A percentile compares a stretch with the other conserved stretches of the same genome.
Conservation (phyloP, 2,888 invertebrate genomes). For the Bedellia somnulentella region DNA sequence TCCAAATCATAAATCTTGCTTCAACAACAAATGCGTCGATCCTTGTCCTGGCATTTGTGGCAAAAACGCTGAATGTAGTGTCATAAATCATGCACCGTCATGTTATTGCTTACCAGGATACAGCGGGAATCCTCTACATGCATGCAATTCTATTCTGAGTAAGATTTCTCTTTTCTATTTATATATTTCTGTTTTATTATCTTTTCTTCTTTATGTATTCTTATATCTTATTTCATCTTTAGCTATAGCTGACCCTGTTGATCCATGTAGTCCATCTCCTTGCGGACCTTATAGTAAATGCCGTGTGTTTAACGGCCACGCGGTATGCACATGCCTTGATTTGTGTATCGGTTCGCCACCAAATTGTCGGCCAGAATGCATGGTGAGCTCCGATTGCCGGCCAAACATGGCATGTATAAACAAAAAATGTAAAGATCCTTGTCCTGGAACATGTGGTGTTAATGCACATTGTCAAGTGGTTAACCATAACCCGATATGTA, state of each 20-base stretch:
- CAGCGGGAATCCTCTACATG: conserved; percentile 70
- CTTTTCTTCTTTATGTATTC: conserved; percentile 26
- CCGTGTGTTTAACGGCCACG: conserved; percentile 69
- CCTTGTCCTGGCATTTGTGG: conserved; percentile 80
- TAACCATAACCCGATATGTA: conserved; percentile 79
- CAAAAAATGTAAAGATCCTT: conserved; percentile 77
- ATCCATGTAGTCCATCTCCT: conserved; percentile 76
- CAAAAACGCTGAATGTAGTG: conserved; percentile 73
- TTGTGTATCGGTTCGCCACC: conserved; percentile 76
- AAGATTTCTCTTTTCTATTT: conserved; percentile 39
- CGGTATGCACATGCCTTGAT: conserved; percentile 75
- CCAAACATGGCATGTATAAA: conserved; percentile 75
- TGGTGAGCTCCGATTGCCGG: conserved; percentile 76
- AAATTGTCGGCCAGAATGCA: conserved; percentile 75
- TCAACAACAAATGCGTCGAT: conserved; percentile 76
- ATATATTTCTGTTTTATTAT: background rate
- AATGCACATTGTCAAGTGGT: conserved; percentile 78
- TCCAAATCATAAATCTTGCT: conserved; percentile 69
- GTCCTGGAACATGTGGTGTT: conserved; percentile 74
- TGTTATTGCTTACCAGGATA: conserved; percentile 74
- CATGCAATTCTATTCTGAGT: conserved; percentile 65
- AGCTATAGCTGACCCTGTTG: conserved; percentile 49
- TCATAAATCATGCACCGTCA: conserved; percentile 74
- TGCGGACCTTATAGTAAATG: conserved; percentile 81
- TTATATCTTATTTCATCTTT: conserved; percentile 26